Evolutionary conservation across 2,113 vertebrate species (phyloP).

Genomic region (rabbit (Oryctolagus cuniculus)): DNA sequence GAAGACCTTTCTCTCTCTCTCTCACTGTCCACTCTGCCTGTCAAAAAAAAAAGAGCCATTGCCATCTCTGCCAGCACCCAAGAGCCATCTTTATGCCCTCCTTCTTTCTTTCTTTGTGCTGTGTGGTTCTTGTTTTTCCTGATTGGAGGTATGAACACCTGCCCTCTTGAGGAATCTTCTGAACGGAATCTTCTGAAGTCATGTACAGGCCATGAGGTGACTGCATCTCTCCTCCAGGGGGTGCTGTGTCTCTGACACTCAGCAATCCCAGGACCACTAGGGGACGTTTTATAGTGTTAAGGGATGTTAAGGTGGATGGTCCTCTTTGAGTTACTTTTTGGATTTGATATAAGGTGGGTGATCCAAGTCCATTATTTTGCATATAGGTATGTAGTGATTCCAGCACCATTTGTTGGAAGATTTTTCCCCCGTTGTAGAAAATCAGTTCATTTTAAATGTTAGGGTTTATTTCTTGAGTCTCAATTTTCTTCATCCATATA

Average conservation of each 20-base stretch:
- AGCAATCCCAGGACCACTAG: not conserved
- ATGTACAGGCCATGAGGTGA: no score
- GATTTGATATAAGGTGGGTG: not conserved
- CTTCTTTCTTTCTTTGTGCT: not conserved
- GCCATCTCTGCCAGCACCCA: not conserved
- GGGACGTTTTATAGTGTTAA: not conserved
- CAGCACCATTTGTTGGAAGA: not conserved
- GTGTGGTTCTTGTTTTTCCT: not conserved
- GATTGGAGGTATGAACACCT: not conserved
- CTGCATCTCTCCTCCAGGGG: not conserved
- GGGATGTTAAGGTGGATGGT: not conserved
- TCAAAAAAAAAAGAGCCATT: rapidly evolving
- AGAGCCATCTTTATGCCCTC: rapidly evolving
- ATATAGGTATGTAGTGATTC: not conserved
- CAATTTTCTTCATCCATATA: not conserved
- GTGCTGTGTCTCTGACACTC: not conserved
- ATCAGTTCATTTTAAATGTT: not conserved
- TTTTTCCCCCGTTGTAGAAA: not conserved
- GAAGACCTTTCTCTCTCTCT: no score
- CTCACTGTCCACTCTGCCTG: no score
- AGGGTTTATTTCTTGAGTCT: not conserved
- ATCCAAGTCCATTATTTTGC: not conserved
- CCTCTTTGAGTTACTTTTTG: not conserved
- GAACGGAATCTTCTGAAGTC: not conserved
- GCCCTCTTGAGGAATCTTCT: not conserved